phyloP scores from a whole-genome alignment of 2,888 invertebrate species.

The Mongoloraphidia duomilia region DNA sequence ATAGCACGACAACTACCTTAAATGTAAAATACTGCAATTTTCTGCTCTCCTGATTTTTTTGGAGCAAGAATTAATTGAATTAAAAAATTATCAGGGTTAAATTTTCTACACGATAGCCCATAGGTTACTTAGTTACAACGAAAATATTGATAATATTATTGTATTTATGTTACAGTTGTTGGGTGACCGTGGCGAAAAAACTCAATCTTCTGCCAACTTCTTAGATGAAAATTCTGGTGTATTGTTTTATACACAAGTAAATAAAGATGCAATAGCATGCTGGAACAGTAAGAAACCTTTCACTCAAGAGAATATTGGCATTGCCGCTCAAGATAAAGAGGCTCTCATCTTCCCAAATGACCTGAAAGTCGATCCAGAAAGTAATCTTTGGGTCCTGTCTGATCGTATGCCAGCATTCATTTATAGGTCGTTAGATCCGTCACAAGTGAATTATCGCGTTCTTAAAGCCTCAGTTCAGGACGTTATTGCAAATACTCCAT shows the following conservation, averaged over 20 bases:
- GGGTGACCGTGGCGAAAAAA: slow-evolving; percentile 54
- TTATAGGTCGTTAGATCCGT: slow-evolving; percentile 45
- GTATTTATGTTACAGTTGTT: slow-evolving; percentile 33
- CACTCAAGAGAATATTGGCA: slow-evolving; percentile 46
- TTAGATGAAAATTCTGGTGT: slow-evolving; percentile 53
- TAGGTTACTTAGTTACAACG: too few relatives aligned
- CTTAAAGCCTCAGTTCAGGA: slow-evolving; percentile 29
- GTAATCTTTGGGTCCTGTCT: slow-evolving; percentile 58
- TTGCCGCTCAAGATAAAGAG: slow-evolving; percentile 52
- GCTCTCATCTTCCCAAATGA: slow-evolving; percentile 66
- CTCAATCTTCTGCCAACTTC: slow-evolving; percentile 61
- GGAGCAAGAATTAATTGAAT: too few relatives aligned
- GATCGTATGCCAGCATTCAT: slow-evolving; percentile 64
- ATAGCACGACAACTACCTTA: too few relatives aligned
- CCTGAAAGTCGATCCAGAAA: slow-evolving; percentile 47
- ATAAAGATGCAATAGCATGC: slow-evolving; percentile 63
- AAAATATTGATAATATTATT: neutral
- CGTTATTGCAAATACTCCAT: slow-evolving; percentile 29
- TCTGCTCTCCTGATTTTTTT: too few relatives aligned
- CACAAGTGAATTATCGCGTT: slow-evolving; percentile 51
- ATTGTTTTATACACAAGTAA: slow-evolving; percentile 63
- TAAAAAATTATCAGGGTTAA: too few relatives aligned
- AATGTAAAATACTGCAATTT: too few relatives aligned
- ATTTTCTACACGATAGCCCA: too few relatives aligned
- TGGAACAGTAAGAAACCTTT: slow-evolving; percentile 61